Percentiles rank a stretch among this genome's conserved stretches.
phyloP scores from a whole-genome alignment of 1,140 invertebrate genomes.

The Drusus annulatus region DNA sequence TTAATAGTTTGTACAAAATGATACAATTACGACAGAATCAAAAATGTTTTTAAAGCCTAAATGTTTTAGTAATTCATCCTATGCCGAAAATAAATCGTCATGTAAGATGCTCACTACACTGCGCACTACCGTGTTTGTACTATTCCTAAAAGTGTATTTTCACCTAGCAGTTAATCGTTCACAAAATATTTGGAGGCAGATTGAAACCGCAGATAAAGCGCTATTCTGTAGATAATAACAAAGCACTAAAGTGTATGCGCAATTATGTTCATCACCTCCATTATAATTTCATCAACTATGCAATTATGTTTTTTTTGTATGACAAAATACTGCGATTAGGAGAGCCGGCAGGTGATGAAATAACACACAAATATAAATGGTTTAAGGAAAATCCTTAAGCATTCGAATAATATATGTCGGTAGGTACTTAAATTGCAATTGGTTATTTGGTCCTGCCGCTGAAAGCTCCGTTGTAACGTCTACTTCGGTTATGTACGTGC shows the following conservation, averaged over 20 bases:
- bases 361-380: no score
- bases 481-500: no score
- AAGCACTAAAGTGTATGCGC: constrained; percentile 52
- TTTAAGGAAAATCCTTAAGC: no score
- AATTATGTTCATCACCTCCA: constrained; percentile 55
- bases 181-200: constrained; percentile 51
- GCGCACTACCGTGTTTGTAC: constrained; percentile 25
- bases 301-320: constrained; percentile 51
- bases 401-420: no score
- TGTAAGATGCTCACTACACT: constrained; percentile 25
- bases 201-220: constrained; percentile 54
- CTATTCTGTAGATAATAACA: constrained; percentile 58
- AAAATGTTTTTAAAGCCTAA: no score
- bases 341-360: constrained; percentile 28
- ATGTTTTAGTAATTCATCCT: no score
- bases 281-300: constrained; percentile 59
- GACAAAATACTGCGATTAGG: constrained; percentile 29
- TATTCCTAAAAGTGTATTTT: constrained; percentile 23
- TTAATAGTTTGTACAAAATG: no score
- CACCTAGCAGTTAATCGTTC: constrained; percentile 39
- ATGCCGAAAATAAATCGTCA: no score
- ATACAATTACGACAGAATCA: no score
- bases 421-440: no score
- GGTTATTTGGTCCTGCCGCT: no score
- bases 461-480: no score